Base-by-base conservation (phyloP, 2,888 invertebrate genomes). In the Tetranychus truncatus region DNA sequence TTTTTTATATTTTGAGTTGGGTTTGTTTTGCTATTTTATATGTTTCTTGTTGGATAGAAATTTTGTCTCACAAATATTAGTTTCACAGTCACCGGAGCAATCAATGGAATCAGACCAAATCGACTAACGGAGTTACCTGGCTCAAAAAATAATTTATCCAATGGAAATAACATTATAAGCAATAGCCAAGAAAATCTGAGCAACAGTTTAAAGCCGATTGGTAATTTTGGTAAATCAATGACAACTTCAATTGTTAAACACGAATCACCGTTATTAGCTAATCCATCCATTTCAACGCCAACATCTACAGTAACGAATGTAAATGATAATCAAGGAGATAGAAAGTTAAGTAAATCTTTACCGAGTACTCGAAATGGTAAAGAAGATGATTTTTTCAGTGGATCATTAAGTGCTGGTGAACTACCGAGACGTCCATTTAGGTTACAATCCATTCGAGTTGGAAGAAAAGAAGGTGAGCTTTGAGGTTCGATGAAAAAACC, bases 391-490 rank as follows among this genome's bases (percentile, higher is more conserved):
- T 44, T 20, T 74, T 24, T 66, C n/a, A 74, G 34, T 24, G 74
- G 66, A 66, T 66, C 74, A 5, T 44, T 74, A 45, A 76, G 76
- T 74, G 76, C 76, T 8, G 76, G 71, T n/a, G 55, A 69, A 21
- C 2, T 69, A 69, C 69, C 69, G 21, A 69, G 69, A 8, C 20
- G 34, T 9, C 69, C 69, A 69, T 69, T 69, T 21, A 69, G 69
- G 20, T 69, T 69, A 21, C 20, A 69, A 24, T 21, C 69, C 18
- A 69, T 69, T 24, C 18, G 34, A 21, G 69, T 69, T 11, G 69
- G 20, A 69, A 20, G 69, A 69, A 24, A 24, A 69, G 69, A 55
- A 55, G 55, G 55, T 55, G 15, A 55, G 15, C 15, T 55, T 46
- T 55, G 55, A 7, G 9, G 7, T 55, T 55, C 15, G 3, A 15